phyloP scores from a whole-genome alignment of 2,888 invertebrate genomes.

The Homarus gammarus region DNA sequence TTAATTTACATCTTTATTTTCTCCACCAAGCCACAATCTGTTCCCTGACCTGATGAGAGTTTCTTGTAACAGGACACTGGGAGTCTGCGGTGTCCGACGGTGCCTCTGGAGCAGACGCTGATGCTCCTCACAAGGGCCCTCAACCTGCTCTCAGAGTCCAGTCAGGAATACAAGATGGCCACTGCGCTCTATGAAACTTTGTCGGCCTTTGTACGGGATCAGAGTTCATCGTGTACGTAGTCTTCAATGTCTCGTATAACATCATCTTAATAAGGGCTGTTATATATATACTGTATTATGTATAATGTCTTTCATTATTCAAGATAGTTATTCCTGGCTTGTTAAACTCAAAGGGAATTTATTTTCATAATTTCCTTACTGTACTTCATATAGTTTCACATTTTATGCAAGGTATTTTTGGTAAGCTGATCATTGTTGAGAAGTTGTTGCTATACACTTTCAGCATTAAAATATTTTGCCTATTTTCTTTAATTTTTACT shows the following conservation, averaged over 20 bases:
- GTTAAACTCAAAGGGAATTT: not conserved
- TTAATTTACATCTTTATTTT: too few relatives aligned
- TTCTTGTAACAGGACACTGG: constrained; percentile 37
- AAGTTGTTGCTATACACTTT: too few relatives aligned
- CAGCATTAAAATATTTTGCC: too few relatives aligned
- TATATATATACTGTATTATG: not conserved
- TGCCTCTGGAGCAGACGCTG: constrained; percentile 45
- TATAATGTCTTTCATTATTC: not conserved
- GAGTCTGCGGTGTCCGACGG: constrained; percentile 56
- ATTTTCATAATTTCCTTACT: too few relatives aligned
- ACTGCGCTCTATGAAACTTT: constrained; percentile 52
- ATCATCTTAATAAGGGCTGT: not conserved
- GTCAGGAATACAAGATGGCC: constrained; percentile 56
- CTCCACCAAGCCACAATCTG: too few relatives aligned
- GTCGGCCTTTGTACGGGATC: constrained; percentile 51
- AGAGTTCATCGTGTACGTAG: not conserved
- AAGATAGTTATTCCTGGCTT: not conserved
- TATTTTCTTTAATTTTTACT: too few relatives aligned
- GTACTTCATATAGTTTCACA: too few relatives aligned
- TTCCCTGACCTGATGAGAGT: too few relatives aligned
- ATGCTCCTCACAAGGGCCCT: constrained; percentile 54
- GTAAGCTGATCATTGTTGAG: too few relatives aligned
- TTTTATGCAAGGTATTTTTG: too few relatives aligned
- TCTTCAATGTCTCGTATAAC: not conserved
- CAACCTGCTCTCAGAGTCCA: constrained; percentile 51